Conservation (phyloP, 2,888 invertebrate species). For the Proisotoma minuta region DNA sequence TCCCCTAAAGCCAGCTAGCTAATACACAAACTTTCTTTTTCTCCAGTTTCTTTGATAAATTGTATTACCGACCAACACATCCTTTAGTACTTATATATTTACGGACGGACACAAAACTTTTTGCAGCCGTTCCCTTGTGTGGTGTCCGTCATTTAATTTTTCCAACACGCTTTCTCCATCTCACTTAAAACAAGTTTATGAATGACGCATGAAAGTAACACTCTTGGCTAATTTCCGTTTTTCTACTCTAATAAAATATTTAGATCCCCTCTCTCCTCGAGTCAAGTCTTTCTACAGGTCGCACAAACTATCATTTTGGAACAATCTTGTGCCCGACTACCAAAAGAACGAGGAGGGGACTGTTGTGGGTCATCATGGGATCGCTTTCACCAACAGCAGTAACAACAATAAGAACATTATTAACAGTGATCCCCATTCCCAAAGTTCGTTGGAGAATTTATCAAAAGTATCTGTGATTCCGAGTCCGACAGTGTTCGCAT, state of each 20-base stretch:
- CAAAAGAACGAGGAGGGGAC: conserved; percentile 74
- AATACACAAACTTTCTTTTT: too few species aligned
- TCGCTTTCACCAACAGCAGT: conserved; percentile 63
- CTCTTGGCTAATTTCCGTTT: too few species aligned
- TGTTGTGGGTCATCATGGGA: conserved; percentile 69
- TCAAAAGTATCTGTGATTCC: conserved; percentile 46
- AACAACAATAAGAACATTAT: neutral
- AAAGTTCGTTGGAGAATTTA: conserved; percentile 54
- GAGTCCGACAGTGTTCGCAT: conserved; percentile 40
- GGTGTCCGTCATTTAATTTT: too few species aligned
- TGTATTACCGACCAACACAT: too few species aligned
- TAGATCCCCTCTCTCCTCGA: conserved; percentile 85
- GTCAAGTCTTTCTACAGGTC: conserved; percentile 89
- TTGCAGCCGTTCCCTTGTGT: too few species aligned
- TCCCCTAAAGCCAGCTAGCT: too few species aligned
- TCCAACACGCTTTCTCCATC: too few species aligned
- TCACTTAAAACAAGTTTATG: too few species aligned
- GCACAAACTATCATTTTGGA: conserved; percentile 90
- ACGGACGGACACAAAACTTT: too few species aligned
- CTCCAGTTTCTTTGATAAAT: too few species aligned
- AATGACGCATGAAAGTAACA: too few species aligned
- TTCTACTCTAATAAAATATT: conserved; percentile 27
- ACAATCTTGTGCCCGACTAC: conserved; percentile 81
- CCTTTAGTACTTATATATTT: too few species aligned
- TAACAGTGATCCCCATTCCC: conserved; percentile 9